Base-by-base conservation (phyloP, 1,140 invertebrate genomes). In the Zaprionus tsacasi region DNA sequence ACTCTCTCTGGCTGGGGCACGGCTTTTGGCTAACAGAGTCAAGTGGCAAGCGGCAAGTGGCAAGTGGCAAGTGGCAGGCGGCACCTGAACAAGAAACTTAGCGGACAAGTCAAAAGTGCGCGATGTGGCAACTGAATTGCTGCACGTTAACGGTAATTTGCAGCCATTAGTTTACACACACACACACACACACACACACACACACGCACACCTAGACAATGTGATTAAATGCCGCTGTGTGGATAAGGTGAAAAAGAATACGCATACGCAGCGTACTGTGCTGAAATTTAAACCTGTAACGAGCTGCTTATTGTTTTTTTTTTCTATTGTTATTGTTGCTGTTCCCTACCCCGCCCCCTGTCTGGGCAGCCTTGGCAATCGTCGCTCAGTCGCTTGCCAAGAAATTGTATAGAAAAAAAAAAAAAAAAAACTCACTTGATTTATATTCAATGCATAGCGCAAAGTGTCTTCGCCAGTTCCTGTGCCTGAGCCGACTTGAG, bases 101-200 rank as follows among this genome's bases (percentile, higher is more conserved):
- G 59, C 72, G 66, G 55, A 75, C 67, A 54, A 70, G 70, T 65
- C 54, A 66, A 72, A 76, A 60, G 68, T 59, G 79, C 40, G 57
- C 66, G 70, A 35, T 55, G 70, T 63, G 60, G 65, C 36, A 57
- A 71, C 35, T 64, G 71, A 69, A 74, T 74, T 74, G 71, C 57
- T 69, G 65, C 71, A 68, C 71, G 81, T 76, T 81, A 85, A 75
- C 81, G 82, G 78, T 86, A 86, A 86, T 85, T 85, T 86, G 82
- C 82, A 86, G 82, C 80, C 81, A 86, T 85, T 85, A 85, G 81
- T 69, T 83, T 69, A 12, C 43, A 36, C 57, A 69, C 76, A 71
- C 50, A 76, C 67, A 48, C 40, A 57, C 58, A 70, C 25, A 70
- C 43, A 35, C 30, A 61, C 30, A 36, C 54, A 21, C 50, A 52